Evolutionary conservation across 30 jellyfish, hydroid and myxozoan species (phyloP).

Genomic region (Aurelia sp.): DNA sequence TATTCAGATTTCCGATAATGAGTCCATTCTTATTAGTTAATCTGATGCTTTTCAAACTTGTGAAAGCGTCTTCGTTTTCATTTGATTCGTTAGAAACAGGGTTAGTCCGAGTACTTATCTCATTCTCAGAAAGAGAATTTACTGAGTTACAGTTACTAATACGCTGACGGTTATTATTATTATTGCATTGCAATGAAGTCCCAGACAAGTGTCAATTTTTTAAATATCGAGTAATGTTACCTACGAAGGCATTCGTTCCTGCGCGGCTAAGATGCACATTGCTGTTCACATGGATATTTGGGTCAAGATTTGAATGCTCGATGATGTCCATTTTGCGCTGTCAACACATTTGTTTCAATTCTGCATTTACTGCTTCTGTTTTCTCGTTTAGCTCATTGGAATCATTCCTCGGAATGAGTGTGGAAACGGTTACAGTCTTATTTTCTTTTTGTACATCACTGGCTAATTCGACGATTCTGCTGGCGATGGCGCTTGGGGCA

Average conservation of each 20-base stretch:
- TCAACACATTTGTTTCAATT: conserved; percentile 20
- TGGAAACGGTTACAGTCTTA: conserved; percentile 3
- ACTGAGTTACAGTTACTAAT: too few species aligned
- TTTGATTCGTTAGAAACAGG: too few species aligned
- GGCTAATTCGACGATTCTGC: conserved; percentile 20
- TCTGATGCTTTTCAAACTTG: conserved; percentile 17
- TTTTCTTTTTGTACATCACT: conserved; percentile 11
- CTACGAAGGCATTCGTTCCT: conserved; percentile 31
- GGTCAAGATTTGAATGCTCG: conserved; percentile 19
- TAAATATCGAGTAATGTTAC: conserved; percentile 23
- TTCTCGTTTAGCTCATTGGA: conserved; percentile 20
- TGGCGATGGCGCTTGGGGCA: conserved; percentile 16
- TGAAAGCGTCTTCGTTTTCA: conserved; percentile 24
- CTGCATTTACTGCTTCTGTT: conserved; percentile 37
- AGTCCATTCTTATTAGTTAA: conserved; percentile 12
- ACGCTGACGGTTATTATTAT: background rate
- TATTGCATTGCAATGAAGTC: conserved; percentile 26
- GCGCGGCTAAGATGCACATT: conserved; percentile 25
- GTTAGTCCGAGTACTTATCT: too few species aligned
- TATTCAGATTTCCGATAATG: conserved; percentile 16
- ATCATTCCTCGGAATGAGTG: conserved; percentile 31
- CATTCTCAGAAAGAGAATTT: too few species aligned
- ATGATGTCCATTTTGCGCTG: conserved; percentile 19
- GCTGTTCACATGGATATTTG: conserved; percentile 13
- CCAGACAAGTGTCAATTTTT: background rate